A percentile compares a stretch with the other conserved stretches of the same genome.
These are phyloP conservation scores for Microcebus griseorufus DNA, from an alignment of 2,113 vertebrate genomes.

Conservation along the genomic window DNA sequence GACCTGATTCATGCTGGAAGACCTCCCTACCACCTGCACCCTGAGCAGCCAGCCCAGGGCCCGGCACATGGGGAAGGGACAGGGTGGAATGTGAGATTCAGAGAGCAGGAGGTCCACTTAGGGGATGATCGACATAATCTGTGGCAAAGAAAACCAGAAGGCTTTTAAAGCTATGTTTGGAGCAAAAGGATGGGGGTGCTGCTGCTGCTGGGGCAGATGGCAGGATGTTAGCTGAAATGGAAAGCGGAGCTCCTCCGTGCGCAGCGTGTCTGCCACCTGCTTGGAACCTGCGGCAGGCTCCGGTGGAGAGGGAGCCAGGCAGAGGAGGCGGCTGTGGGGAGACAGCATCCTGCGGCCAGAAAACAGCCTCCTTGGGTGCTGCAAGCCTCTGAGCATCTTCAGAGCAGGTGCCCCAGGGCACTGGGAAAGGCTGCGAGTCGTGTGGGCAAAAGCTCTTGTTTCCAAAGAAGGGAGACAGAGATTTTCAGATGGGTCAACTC, in stretches of 20 bases:
- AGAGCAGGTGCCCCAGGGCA: not conserved
- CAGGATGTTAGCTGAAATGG: not conserved
- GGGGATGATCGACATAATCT: not conserved
- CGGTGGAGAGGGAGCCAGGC: not conserved
- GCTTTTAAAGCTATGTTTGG: not conserved
- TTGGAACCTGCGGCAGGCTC: not conserved
- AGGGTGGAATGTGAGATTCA: not conserved
- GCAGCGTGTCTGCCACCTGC: not conserved
- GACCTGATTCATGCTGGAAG: not conserved
- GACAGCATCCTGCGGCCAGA: not conserved
- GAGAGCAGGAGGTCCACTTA: not conserved
- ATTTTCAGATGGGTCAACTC: not conserved
- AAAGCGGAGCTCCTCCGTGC: not conserved
- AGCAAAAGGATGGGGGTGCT: not conserved
- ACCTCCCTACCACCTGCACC: not conserved
- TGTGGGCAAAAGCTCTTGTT: not conserved
- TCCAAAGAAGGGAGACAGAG: not conserved
- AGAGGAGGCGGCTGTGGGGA: not conserved
- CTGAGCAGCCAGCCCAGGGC: not conserved
- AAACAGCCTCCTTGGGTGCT: not conserved
- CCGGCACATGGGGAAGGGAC: not conserved
- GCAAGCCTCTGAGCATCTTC: not conserved
- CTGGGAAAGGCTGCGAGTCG: not conserved
- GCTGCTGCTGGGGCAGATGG: not conserved
- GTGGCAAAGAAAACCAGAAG: not conserved